phyloP scores from a whole-genome alignment of 2,797 vertebrate species.

The Carcharodon carcharias region DNA sequence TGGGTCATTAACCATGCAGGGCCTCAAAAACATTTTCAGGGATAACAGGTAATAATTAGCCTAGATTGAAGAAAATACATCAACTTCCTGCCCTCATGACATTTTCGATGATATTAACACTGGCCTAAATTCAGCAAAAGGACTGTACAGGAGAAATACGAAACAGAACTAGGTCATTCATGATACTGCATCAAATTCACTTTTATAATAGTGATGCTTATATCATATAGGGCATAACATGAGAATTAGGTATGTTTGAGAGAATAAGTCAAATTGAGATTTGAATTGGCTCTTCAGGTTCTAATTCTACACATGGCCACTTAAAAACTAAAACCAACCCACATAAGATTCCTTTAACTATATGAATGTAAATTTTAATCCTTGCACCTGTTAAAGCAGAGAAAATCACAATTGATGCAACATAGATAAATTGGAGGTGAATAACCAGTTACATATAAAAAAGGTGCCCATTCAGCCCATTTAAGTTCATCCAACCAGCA shows the following conservation, averaged over 20 bases:
- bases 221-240: background rate
- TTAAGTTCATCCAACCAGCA: background rate
- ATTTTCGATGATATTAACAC: background rate
- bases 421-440: background rate
- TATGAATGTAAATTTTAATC: background rate
- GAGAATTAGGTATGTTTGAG: background rate
- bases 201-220: background rate
- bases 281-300: background rate
- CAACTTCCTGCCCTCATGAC: background rate
- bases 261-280: background rate
- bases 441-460: background rate
- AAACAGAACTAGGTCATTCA: background rate
- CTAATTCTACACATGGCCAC: background rate
- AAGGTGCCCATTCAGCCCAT: background rate
- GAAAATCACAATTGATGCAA: background rate
- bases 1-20: background rate
- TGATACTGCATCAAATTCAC: background rate
- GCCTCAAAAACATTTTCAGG: background rate
- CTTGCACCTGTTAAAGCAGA: background rate
- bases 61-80: background rate
- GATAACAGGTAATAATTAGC: background rate
- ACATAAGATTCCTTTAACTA: background rate
- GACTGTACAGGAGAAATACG: background rate
- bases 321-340: background rate
- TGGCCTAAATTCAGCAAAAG: background rate